Conservation (phyloP, 2,113 vertebrate species). For the Dissostichus mawsoni region DNA sequence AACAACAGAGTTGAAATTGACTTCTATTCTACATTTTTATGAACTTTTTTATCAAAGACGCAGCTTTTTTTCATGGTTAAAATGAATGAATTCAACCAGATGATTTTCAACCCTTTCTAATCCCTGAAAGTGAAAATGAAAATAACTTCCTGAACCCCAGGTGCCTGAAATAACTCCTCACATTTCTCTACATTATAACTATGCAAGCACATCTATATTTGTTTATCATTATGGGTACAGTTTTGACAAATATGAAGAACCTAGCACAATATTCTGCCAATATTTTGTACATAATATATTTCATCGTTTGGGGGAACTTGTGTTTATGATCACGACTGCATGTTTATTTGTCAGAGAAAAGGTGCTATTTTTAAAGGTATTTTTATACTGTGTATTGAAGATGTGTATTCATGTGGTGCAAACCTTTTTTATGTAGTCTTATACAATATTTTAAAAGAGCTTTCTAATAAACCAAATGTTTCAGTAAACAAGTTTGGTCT, state of each 20-base stretch:
- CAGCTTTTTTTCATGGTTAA: not conserved
- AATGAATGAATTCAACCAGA: not conserved
- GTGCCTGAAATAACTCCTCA: slow-evolving; percentile 4
- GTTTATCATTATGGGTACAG: slow-evolving; percentile 28
- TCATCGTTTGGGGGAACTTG: slow-evolving; percentile 56
- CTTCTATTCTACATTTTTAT: not conserved
- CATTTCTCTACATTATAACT: slow-evolving; percentile 6
- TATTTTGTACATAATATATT: slow-evolving; percentile 70
- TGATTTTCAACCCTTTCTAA: not conserved
- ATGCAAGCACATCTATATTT: slow-evolving; percentile 36
- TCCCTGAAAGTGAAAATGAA: not conserved
- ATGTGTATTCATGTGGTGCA: slow-evolving; percentile 36
- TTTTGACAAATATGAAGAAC: slow-evolving; percentile 71
- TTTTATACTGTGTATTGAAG: slow-evolving; percentile 66
- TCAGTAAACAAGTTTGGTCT: slow-evolving; percentile 10
- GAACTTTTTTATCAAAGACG: not conserved
- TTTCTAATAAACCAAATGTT: slow-evolving; percentile 73
- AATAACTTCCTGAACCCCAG: not conserved
- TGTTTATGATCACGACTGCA: slow-evolving; percentile 56
- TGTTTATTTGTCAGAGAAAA: slow-evolving; percentile 73
- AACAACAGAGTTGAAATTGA: not conserved
- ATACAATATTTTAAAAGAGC: slow-evolving; percentile 51
- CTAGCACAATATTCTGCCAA: slow-evolving; percentile 52
- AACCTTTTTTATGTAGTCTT: slow-evolving; percentile 28
- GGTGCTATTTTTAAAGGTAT: slow-evolving; percentile 78